These are phyloP conservation scores for Chrysaora quinquecirrha DNA, from an alignment of 30 jellyfish, hydroid and myxozoan species.

Conservation along the genomic window DNA sequence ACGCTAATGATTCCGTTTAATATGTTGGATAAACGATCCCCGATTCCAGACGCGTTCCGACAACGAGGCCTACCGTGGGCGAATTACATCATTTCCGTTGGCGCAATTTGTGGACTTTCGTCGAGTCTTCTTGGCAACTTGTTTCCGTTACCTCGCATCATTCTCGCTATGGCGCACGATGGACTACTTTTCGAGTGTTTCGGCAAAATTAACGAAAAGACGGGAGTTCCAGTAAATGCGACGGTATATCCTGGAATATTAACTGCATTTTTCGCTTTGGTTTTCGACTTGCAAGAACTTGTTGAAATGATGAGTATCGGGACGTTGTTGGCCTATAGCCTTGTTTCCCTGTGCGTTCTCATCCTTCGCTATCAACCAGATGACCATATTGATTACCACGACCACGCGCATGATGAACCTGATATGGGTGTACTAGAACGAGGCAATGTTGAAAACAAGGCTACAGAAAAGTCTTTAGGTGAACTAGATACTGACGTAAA, in stretches of 20 bases:
- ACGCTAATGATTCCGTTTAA: slow-evolving; percentile 84
- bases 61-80: slow-evolving; percentile 99
- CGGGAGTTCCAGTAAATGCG: slow-evolving; percentile 99
- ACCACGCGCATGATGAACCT: neutral
- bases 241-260: slow-evolving; percentile 98
- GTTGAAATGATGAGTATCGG: slow-evolving; percentile 99
- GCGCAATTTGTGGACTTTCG: slow-evolving; percentile 99
- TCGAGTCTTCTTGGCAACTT: slow-evolving; percentile 97
- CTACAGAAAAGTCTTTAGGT: no score
- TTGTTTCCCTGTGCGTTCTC: slow-evolving; percentile 97
- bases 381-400: slow-evolving; percentile 57
- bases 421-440: neutral
- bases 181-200: slow-evolving; percentile 85
- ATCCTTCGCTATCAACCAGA: slow-evolving; percentile 98
- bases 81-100: slow-evolving; percentile 89
- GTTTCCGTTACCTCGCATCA: slow-evolving; percentile 98
- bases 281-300: slow-evolving; percentile 95
- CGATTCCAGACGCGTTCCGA: slow-evolving; percentile 94
- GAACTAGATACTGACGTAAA: neutral
- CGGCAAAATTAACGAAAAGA: slow-evolving; percentile 65
- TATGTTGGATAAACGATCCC: slow-evolving; percentile 90
- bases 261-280: slow-evolving; percentile 96
- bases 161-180: slow-evolving; percentile 96
- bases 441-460: slow-evolving; percentile 3
- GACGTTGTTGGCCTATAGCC: slow-evolving; percentile 95